phyloP scores from a whole-genome alignment of 2,888 invertebrate species.

The Hermodice carunculata region DNA sequence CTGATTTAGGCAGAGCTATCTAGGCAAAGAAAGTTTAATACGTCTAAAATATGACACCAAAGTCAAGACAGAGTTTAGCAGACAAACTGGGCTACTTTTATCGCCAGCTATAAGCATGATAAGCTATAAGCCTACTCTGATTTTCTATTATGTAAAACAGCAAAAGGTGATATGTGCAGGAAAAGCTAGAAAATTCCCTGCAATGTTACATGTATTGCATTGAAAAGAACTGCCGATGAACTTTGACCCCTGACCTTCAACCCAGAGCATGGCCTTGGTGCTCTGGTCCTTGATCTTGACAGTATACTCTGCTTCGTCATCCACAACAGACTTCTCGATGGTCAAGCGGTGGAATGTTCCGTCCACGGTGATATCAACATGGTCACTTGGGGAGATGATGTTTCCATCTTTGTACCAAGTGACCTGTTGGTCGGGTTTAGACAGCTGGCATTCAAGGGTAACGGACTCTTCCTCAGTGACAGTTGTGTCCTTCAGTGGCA shows the following conservation, averaged over 20 bases:
- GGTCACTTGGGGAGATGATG: slow-evolving; percentile 45
- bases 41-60: no score
- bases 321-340: slow-evolving; percentile 43
- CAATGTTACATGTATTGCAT: no score
- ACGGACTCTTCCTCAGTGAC: slow-evolving; percentile 56
- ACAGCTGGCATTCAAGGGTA: slow-evolving; percentile 61
- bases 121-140: no score
- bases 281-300: slow-evolving; percentile 49
- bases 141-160: no score
- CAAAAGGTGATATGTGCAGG: no score
- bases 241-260: slow-evolving; percentile 11
- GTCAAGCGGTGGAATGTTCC: slow-evolving; percentile 51
- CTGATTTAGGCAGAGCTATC: no score
- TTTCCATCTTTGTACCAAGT: slow-evolving; percentile 67
- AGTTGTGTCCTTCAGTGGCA: slow-evolving; percentile 57
- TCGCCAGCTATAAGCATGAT: no score
- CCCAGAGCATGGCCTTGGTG: slow-evolving; percentile 50
- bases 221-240: background rate
- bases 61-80: no score
- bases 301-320: slow-evolving; percentile 52
- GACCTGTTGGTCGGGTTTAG: slow-evolving; percentile 57
- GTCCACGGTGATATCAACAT: slow-evolving; percentile 46
- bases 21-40: no score
- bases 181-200: no score
- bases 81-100: no score